phyloP scores from a whole-genome alignment of 2,797 vertebrate species.

The Clarias laeviceps region DNA sequence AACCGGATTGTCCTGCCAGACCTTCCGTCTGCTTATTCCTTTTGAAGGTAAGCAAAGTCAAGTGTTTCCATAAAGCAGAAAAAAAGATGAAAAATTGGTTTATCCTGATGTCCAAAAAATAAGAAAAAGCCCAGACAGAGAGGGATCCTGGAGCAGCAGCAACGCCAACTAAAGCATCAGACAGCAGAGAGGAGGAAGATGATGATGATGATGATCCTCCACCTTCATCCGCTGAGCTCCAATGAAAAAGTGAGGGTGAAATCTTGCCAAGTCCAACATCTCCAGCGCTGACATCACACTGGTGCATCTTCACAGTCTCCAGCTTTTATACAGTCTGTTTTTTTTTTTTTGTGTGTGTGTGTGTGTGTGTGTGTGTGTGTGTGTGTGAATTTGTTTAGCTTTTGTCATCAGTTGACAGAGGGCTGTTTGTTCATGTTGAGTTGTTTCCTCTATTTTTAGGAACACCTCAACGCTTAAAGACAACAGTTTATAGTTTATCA shows the following conservation, averaged over 20 bases:
- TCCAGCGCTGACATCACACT: constrained; percentile 78
- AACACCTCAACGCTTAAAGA: not conserved
- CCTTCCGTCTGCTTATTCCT: constrained; percentile 56
- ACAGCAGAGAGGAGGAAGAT: constrained; percentile 60
- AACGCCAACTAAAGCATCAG: constrained; percentile 70
- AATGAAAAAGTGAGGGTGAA: constrained; percentile 47
- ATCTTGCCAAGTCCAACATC: constrained; percentile 80
- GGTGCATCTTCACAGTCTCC: constrained; percentile 75
- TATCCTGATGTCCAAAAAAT: constrained; percentile 63
- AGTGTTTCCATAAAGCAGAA: constrained; percentile 68
- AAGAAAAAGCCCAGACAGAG: constrained; percentile 28
- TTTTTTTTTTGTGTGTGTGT: constrained; percentile 56
- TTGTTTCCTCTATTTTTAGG: not conserved
- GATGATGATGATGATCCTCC: constrained; percentile 56
- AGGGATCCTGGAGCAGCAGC: constrained; percentile 20
- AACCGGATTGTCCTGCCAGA: constrained; percentile 48
- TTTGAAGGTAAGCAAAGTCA: constrained; percentile 63
- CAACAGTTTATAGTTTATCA: not conserved
- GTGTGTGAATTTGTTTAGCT: constrained; percentile 18
- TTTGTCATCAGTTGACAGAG: constrained; percentile 29
- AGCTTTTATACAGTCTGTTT: constrained; percentile 75
- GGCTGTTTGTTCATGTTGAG: constrained; percentile 7
- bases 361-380: constrained; percentile 29
- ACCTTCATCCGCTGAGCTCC: constrained; percentile 72
- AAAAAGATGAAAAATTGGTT: constrained; percentile 51